Conservation (phyloP, 2,113 vertebrate genomes). For the Megaleporinus macrocephalus region DNA sequence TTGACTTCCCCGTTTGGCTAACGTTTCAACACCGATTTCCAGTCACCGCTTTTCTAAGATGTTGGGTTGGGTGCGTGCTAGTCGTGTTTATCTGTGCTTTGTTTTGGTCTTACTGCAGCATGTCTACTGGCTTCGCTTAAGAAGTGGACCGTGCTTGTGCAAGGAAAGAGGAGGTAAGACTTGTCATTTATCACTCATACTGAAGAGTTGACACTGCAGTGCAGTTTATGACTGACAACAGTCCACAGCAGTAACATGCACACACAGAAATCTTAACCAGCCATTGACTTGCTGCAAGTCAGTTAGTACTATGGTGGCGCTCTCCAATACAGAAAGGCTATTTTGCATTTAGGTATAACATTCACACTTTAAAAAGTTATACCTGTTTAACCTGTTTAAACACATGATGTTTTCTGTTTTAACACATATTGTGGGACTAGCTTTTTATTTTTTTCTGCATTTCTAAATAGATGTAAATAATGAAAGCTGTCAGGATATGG, state of each 20-base stretch:
- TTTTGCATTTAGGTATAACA: neutral
- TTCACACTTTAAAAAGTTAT: too few species aligned
- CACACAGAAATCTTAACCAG: neutral
- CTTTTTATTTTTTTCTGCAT: too few species aligned
- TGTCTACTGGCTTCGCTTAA: constrained; percentile 3
- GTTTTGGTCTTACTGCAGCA: neutral
- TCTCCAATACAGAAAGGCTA: neutral
- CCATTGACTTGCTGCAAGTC: neutral
- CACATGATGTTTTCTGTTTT: too few species aligned
- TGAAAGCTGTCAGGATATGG: too few species aligned
- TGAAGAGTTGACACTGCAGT: neutral
- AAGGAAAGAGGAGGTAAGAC: constrained; percentile 28
- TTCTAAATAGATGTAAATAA: too few species aligned
- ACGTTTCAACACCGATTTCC: constrained; percentile 32
- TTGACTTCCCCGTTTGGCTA: constrained; percentile 42
- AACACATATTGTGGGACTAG: too few species aligned
- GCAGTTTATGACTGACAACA: neutral
- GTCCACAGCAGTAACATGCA: neutral
- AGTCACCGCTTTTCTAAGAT: constrained; percentile 24
- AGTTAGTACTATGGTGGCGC: neutral
- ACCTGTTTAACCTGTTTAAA: too few species aligned
- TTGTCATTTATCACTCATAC: constrained; percentile 1
- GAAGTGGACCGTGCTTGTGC: constrained; percentile 10
- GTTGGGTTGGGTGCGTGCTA: constrained; percentile 3
- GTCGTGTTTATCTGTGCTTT: neutral